Base-by-base conservation (phyloP, 2,797 vertebrate species). In the Chelidonichthys spinosus region DNA sequence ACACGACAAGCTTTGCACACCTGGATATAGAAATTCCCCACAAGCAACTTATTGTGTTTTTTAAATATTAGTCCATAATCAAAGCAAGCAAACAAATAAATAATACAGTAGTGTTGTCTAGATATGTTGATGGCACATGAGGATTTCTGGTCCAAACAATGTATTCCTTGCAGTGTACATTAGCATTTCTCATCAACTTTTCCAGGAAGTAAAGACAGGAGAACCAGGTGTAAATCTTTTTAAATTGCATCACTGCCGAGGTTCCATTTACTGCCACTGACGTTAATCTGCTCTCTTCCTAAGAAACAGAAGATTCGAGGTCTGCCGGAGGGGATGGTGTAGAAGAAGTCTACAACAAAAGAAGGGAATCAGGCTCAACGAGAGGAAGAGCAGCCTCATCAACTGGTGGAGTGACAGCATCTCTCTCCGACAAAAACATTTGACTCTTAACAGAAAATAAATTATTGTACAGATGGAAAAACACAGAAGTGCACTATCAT, bases 231-330 rank as follows among this genome's bases (percentile, higher is more conserved):
- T 49, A 9, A 70, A 74, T 76, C 60, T 63, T 47, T 11, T 67
- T 56, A 37, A 72, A 81, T 43, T 5, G 13, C 43, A 72, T 79
- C 76, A 70, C 55, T 43, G 37, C 14, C 76, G 10, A 37, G 40
- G 40, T 71, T 72, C 40, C 4, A 76, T 82, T 58, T 53, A 35
- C 72, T 59, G 56, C 47, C 64, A 32, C 64, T 54, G 18, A 74
- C 47, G 69, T 59, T 53, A 65, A 47, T 55, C 71, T 47, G 63
- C 58, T 69, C 37, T 82, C 72, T 49, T 50, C n/a, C 68, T 87
- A 74, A 85, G 61, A 81, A 74, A 85, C 84, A 91, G 89, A 87
- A 87, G 84, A 86, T 92, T 59, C 74, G 87, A 78, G 72, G 64
- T 54, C 73, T 90, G 84, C 89, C 89, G 0, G 86, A 89, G 81